Base-by-base conservation (phyloP, 2,888 invertebrate species). In the Drosophila melanocephala region DNA sequence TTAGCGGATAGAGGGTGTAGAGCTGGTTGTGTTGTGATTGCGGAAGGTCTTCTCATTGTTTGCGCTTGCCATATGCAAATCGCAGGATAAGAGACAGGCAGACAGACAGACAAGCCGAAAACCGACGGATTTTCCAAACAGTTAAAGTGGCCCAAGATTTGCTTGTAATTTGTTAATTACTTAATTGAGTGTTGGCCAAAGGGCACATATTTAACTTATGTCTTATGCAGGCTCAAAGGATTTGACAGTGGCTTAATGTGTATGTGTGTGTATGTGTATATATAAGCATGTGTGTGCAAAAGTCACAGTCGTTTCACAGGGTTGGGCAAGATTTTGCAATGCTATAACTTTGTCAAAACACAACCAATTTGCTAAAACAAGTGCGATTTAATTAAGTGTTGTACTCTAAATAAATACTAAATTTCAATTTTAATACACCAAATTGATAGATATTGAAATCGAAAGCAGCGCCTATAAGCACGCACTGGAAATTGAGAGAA, bases 131-230 rank as follows among this genome's bases (percentile, higher is more conserved):
- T 53, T 56, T 39, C 35, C 33, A 22, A 51, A 19, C 42, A 33
- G 39, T n/a, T 53, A 19, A 72, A 39, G 30, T 30, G n/a, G 30
- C 59, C 39, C 22, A 58, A 65, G 55, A 58, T 68, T 68, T 72
- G 47, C 67, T 19, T 63, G 75, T 78, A 75, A 85, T 81, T 83
- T 83, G 75, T 81, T 85, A 87, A 90, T 90, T 90, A 90, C 81
- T 76, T 88, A 87, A 90, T 90, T 87, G 84, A 79, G 79, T 83
- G 77, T 66, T 75, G 75, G 71, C 90, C 72, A 60, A 63, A 63
- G 78, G 78, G 80, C 72, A 87, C 78, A 82, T 71, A 74, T 72
- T 74, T 65, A 39, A 59, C 52, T 59, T 35, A 55, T 65, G 55
- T 75, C 35, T n/a, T 16, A 30, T 64, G 42, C 10, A 47, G 19